A percentile compares a stretch with the other conserved stretches of the same genome.
Evolutionary conservation across 2,113 vertebrate species (phyloP).

Genomic region (Cephalopholis sonnerati): DNA sequence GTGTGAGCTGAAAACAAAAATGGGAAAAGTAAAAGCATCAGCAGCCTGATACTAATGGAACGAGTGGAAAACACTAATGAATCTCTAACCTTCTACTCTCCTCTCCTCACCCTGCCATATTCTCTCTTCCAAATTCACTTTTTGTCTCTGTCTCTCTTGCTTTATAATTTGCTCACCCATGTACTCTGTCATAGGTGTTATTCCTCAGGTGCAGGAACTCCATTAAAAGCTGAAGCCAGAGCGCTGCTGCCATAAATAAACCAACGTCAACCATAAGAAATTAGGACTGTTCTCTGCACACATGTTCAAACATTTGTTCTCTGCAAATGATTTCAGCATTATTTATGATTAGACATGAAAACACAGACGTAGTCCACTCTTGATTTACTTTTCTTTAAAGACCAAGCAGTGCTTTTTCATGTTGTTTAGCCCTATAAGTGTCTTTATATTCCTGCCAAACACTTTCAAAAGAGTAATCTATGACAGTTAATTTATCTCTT

Average conservation of each 20-base stretch:
- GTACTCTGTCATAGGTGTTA: conserved; percentile 38
- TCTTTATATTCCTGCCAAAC: not conserved
- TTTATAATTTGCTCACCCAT: conserved; percentile 34
- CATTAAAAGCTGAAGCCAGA: conserved; percentile 55
- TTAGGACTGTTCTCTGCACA: not conserved
- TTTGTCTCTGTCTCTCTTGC: conserved; percentile 11
- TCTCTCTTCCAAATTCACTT: conserved; percentile 26
- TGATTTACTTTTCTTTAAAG: not conserved
- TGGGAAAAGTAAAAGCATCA: conserved; percentile 57
- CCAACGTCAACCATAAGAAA: not conserved
- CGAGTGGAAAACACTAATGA: conserved; percentile 67
- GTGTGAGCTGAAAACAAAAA: conserved; percentile 46
- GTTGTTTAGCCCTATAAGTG: not conserved
- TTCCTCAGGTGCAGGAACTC: conserved; percentile 12
- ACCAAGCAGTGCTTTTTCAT: not conserved
- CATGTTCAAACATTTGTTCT: not conserved
- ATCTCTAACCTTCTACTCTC: conserved; percentile 48
- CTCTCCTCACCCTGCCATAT: conserved; percentile 25
- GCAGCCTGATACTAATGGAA: conserved; percentile 56
- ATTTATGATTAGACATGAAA: not conserved
- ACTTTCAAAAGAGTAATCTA: not conserved
- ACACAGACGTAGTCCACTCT: not conserved
- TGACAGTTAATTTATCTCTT: not conserved
- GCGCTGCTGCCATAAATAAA: conserved; percentile 25
- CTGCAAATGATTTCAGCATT: not conserved